A percentile compares a stretch with the other conserved stretches of the same genome.
Evolutionary conservation across 2,888 invertebrate genomes (phyloP).

Genomic region (Andrena bicolor): DNA sequence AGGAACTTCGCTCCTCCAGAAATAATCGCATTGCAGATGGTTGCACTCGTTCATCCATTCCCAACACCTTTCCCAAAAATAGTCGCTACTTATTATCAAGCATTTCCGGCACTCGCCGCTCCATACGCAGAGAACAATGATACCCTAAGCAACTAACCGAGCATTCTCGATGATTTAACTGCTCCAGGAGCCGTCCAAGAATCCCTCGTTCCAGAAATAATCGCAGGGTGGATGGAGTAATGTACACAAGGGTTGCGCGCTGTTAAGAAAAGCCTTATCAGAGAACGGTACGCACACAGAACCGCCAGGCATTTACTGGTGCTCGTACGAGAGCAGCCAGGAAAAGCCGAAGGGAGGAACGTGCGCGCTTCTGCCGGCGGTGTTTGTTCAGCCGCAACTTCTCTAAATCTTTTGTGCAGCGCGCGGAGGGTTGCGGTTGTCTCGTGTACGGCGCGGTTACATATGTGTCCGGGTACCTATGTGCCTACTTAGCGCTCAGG

Average conservation of each 20-base stretch:
- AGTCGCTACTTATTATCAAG: too few relatives aligned
- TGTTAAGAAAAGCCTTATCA: conserved; percentile 62
- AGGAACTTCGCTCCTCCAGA: too few relatives aligned
- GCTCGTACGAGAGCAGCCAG: conserved; percentile 45
- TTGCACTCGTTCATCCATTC: too few relatives aligned
- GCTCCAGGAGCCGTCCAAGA: background rate
- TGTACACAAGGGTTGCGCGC: conserved; percentile 15
- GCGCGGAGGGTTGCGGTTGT: conserved; percentile 72
- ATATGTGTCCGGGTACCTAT: conserved; percentile 63
- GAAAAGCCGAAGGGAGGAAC: conserved; percentile 75
- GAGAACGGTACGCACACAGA: conserved; percentile 31
- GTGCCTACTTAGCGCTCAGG: conserved; percentile 50
- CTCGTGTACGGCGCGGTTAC: conserved; percentile 68
- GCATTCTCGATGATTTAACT: too few relatives aligned
- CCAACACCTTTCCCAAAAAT: too few relatives aligned
- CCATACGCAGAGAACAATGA: too few relatives aligned
- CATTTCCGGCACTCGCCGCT: too few relatives aligned
- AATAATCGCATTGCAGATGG: too few relatives aligned
- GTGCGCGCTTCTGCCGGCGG: conserved; percentile 76
- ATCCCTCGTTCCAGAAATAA: conserved; percentile 12
- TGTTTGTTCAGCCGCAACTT: conserved; percentile 85
- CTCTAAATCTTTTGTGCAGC: conserved; percentile 84
- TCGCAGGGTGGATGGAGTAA: conserved; percentile 13
- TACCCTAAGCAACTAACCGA: too few relatives aligned
- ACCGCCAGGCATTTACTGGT: conserved; percentile 53